Conservation (phyloP, 1,140 invertebrate species). For the Helicoverpa zea region DNA sequence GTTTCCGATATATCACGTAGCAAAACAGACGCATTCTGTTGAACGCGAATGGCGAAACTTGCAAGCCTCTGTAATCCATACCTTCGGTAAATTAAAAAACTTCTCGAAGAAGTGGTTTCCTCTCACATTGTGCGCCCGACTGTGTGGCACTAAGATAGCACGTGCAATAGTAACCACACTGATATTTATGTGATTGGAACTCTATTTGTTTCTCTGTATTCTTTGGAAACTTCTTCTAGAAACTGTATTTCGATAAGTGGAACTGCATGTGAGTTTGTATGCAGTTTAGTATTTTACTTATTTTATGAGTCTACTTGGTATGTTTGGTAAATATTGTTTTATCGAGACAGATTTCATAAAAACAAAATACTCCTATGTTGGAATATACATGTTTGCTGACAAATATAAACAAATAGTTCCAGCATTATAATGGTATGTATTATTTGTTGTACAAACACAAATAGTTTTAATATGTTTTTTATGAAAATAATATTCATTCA, state of each 20-base stretch:
- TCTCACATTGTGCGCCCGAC: neutral
- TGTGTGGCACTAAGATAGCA: neutral
- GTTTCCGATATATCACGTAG: neutral
- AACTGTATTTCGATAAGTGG: too few species aligned
- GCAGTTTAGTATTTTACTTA: too few species aligned
- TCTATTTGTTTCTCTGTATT: neutral
- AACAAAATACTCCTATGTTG: too few species aligned
- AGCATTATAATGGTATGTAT: neutral
- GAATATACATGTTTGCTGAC: neutral
- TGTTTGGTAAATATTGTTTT: too few species aligned
- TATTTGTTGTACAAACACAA: neutral
- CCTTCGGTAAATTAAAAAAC: slow-evolving; percentile 29
- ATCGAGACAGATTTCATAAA: too few species aligned
- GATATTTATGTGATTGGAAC: neutral
- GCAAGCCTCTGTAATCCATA: slow-evolving; percentile 2
- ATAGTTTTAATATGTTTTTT: too few species aligned
- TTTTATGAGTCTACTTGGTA: too few species aligned
- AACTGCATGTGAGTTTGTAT: too few species aligned
- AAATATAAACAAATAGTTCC: neutral
- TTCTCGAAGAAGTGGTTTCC: neutral
- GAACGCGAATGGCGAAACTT: slow-evolving; percentile 1
- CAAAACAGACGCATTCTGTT: neutral
- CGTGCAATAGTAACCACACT: neutral
- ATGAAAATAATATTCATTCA: neutral
- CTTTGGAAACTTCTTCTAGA: neutral